phyloP scores from a whole-genome alignment of 2,113 vertebrate species.

The Nyctereutes procyonoides region DNA sequence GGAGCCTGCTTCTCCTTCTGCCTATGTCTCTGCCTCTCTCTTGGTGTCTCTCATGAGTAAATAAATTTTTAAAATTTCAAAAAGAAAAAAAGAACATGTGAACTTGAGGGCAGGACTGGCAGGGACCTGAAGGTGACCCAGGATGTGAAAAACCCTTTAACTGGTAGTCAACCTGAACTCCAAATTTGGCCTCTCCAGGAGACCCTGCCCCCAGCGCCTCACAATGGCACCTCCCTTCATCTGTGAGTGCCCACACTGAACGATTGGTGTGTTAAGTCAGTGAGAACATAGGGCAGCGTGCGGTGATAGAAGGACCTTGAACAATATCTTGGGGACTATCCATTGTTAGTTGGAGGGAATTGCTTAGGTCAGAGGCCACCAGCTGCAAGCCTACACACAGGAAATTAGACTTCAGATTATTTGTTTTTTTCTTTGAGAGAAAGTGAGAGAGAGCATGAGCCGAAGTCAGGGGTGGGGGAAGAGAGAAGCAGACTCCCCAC shows the following conservation, averaged over 20 bases:
- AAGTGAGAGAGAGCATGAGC: too few species aligned
- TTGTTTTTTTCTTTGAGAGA: too few species aligned
- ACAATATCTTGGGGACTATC: neutral
- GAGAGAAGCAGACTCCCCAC: too few species aligned
- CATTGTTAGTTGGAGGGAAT: neutral
- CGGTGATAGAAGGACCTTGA: neutral
- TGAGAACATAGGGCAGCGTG: rapidly evolving
- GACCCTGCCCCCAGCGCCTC: neutral
- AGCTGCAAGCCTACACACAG: neutral
- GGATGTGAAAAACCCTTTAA: neutral
- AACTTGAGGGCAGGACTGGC: neutral
- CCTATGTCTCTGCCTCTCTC: too few species aligned
- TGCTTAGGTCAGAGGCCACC: neutral
- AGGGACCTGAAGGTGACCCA: neutral
- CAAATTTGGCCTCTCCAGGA: neutral
- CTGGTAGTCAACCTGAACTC: neutral
- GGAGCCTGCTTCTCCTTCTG: too few species aligned
- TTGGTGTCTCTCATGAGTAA: too few species aligned
- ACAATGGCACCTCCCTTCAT: neutral
- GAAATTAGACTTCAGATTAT: neutral
- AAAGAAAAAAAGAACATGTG: too few species aligned
- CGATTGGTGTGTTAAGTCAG: neutral
- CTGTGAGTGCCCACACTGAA: neutral
- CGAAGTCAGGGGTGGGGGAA: too few species aligned
- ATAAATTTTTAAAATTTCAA: too few species aligned